Conservation (phyloP, 2,888 invertebrate genomes). For the Tromatobia lineatoria region DNA sequence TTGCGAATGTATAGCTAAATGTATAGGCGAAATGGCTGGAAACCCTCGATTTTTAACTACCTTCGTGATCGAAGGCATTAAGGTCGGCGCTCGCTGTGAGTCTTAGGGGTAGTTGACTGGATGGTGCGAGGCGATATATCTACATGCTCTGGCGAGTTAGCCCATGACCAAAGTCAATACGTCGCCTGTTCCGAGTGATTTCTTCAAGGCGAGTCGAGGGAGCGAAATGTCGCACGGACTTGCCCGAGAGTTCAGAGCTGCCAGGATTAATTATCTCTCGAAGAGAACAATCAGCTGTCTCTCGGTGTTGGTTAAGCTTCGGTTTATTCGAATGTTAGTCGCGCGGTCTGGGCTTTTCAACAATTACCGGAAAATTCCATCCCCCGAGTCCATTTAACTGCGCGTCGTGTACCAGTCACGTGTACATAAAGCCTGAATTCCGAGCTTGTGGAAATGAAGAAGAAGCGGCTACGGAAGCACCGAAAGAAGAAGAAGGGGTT, state of each 20-base stretch:
- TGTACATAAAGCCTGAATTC: conserved; percentile 65
- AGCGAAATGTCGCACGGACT: conserved; percentile 40
- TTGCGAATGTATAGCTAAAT: not conserved
- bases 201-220: conserved; percentile 4
- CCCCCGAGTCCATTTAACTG: conserved; percentile 57
- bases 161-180: conserved; percentile 21
- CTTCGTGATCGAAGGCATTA: conserved; percentile 81
- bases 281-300: conserved; percentile 49
- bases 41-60: conserved; percentile 77
- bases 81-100: conserved; percentile 61
- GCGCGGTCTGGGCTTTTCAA: conserved; percentile 22
- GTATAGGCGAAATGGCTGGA: conserved; percentile 49
- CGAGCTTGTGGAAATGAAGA: conserved; percentile 57
- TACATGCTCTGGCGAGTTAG: not conserved
- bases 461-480: conserved; percentile 17
- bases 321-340: conserved; percentile 15
- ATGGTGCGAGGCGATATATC: conserved; percentile 36
- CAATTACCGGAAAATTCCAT: conserved; percentile 63
- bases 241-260: conserved; percentile 25
- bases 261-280: conserved; percentile 41
- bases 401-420: conserved; percentile 47
- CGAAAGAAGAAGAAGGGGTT: conserved; percentile 50
- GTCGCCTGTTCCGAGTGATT: conserved; percentile 5
- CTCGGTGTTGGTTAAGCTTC: not conserved
- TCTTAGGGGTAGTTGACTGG: conserved; percentile 54